These are phyloP conservation scores for Mareca penelope DNA, from an alignment of 2,797 vertebrate genomes.

Conservation along the genomic window DNA sequence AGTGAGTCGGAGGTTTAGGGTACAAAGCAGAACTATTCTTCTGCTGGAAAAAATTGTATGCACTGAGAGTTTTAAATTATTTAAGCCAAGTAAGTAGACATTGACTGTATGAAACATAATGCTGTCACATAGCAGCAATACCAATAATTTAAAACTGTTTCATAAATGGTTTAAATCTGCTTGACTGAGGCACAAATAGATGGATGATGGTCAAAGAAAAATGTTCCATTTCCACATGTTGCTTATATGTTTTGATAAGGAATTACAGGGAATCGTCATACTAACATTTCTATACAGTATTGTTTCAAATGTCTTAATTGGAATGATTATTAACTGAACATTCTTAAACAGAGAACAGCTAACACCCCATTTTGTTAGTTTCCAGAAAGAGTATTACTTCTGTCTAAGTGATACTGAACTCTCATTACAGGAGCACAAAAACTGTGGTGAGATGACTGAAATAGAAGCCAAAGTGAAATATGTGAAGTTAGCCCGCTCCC, in stretches of 20 bases:
- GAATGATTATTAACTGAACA: background rate
- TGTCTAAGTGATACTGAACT: background rate
- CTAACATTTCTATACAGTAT: background rate
- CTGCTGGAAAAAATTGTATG: background rate
- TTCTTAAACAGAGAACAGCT: background rate
- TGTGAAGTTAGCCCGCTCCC: conserved; percentile 93
- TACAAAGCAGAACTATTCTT: background rate
- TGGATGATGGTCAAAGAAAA: background rate
- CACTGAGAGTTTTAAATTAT: background rate
- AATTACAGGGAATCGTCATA: background rate
- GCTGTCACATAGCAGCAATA: background rate
- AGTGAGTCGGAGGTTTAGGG: background rate
- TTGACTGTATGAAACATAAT: background rate
- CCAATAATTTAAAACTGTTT: background rate
- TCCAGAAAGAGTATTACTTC: background rate
- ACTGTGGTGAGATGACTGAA: conserved; percentile 94
- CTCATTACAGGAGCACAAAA: conserved; percentile 92
- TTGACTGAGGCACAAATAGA: background rate
- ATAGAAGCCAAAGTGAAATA: conserved; percentile 99
- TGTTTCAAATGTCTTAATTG: background rate
- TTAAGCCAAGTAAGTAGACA: background rate
- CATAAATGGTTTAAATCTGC: background rate
- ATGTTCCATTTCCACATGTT: background rate
- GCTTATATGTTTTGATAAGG: background rate
- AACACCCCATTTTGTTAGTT: background rate